Percentiles rank a stretch among this genome's conserved stretches.
These are phyloP conservation scores for Asarcornis scutulata DNA, from an alignment of 2,113 vertebrate genomes.

Conservation along the genomic window DNA sequence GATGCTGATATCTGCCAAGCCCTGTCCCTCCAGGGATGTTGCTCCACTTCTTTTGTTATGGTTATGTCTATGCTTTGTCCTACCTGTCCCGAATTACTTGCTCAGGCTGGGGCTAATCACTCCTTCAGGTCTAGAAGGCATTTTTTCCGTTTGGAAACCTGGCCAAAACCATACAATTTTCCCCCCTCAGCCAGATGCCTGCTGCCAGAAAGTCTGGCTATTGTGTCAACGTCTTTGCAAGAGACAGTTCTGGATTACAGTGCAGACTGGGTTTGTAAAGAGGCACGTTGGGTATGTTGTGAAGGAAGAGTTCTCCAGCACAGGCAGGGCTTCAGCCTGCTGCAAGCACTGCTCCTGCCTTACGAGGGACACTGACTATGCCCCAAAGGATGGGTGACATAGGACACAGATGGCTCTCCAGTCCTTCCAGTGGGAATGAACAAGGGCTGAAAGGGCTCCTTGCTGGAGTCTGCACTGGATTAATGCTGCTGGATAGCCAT, in stretches of 20 bases:
- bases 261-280: background rate
- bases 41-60: background rate
- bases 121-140: background rate
- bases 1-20: background rate
- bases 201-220: background rate
- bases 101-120: background rate
- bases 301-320: background rate
- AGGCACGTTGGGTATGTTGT: background rate
- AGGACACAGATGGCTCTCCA: background rate
- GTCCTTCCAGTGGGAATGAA: background rate
- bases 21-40: background rate
- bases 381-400: background rate
- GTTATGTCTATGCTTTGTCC: background rate
- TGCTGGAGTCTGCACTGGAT: background rate
- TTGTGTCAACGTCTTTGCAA: background rate
- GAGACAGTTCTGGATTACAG: background rate
- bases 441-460: background rate
- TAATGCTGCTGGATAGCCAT: background rate
- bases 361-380: background rate
- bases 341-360: background rate
- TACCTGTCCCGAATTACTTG: background rate
- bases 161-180: background rate
- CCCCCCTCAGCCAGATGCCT: background rate
- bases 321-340: background rate
- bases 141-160: background rate